Conservation (phyloP, 2,113 vertebrate genomes). For the Narcine bancroftii region DNA sequence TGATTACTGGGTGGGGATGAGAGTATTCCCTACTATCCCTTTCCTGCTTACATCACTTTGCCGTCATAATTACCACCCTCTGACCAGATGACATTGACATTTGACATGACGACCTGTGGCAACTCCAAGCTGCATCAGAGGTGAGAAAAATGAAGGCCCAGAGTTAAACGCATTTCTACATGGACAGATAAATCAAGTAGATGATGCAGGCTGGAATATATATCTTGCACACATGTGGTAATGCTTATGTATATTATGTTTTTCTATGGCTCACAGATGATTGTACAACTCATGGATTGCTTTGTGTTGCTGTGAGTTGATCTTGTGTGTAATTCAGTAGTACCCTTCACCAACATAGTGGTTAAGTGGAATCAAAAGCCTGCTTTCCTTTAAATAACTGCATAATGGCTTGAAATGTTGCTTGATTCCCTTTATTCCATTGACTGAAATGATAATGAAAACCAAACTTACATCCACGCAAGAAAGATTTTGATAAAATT, state of each 20-base stretch:
- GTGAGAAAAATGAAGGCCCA: not conserved
- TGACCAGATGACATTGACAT: not conserved
- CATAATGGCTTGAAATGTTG: constrained; percentile 49
- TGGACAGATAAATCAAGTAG: constrained; percentile 16
- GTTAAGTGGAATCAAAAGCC: constrained; percentile 68
- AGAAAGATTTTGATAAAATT: constrained; percentile 25
- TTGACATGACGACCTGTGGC: not conserved
- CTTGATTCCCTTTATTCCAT: not conserved
- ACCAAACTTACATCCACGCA: constrained; percentile 19
- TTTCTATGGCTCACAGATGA: constrained; percentile 55
- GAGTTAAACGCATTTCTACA: not conserved
- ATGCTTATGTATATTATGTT: constrained; percentile 73
- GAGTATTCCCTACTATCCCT: too few species aligned
- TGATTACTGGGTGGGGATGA: too few species aligned
- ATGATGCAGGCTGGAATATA: constrained; percentile 33
- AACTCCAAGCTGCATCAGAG: not conserved
- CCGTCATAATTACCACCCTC: not conserved
- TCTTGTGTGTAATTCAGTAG: constrained; percentile 75
- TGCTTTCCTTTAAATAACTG: constrained; percentile 61
- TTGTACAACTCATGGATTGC: constrained; percentile 57
- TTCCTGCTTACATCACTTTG: too few species aligned
- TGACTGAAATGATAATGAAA: constrained; percentile 37
- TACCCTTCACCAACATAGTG: constrained; percentile 70
- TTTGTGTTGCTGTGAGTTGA: constrained; percentile 66
- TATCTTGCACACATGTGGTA: constrained; percentile 68